Evolutionary conservation across 2,888 invertebrate genomes (phyloP).

Genomic region (Ectobius pallidus): DNA sequence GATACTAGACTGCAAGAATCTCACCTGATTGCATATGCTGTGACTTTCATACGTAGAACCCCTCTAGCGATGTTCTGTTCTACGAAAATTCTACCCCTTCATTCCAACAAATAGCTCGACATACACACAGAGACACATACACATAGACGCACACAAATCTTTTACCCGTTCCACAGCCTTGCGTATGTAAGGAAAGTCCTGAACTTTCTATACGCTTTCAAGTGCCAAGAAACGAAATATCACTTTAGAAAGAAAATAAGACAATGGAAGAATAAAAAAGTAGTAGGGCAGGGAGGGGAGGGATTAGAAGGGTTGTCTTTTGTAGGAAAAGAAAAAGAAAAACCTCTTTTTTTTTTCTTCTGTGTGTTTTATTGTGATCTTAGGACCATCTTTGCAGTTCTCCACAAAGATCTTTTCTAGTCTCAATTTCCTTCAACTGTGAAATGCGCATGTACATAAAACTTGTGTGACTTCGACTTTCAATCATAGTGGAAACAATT

Average conservation of each 20-base stretch:
- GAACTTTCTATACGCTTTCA: constrained; percentile 3
- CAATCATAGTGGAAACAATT: neutral
- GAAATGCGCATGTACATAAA: neutral
- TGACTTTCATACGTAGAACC: neutral
- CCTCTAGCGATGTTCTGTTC: neutral
- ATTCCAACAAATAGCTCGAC: neutral
- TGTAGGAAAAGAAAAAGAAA: neutral
- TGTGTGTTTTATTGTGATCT: constrained; percentile 2
- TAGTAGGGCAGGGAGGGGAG: neutral
- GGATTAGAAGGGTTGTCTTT: neutral
- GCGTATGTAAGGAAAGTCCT: neutral
- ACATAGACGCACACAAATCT: too few relatives aligned
- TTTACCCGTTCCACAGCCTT: neutral
- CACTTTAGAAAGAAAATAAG: constrained; percentile 6
- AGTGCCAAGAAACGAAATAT: constrained; percentile 14
- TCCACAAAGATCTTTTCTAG: neutral
- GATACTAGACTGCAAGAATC: neutral
- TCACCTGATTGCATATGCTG: neutral
- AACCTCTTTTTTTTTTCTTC: too few relatives aligned
- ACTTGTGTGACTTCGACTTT: neutral
- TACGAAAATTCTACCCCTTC: neutral
- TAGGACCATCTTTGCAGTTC: neutral
- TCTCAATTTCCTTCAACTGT: neutral
- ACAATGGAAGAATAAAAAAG: constrained; percentile 10
- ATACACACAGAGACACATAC: too few relatives aligned